These are phyloP conservation scores for Leucozona laternaria DNA, from an alignment of 2,888 invertebrate species.

Conservation along the genomic window DNA sequence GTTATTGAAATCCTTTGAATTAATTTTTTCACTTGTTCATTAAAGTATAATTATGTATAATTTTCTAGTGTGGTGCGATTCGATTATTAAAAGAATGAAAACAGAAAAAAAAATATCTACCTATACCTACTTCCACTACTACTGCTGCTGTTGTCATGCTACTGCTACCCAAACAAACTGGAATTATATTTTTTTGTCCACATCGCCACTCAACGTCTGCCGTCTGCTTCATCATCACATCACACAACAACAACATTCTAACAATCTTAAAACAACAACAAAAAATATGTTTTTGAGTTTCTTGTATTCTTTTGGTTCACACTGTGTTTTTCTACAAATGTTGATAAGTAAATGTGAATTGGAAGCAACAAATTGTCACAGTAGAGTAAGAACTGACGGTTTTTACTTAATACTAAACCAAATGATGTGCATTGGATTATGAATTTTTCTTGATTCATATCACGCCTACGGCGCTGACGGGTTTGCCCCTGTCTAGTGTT, in stretches of 20 bases:
- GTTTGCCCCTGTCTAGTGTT: conserved; percentile 44
- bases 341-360: background rate
- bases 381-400: conserved; percentile 40
- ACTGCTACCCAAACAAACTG: background rate
- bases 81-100: too few relatives aligned
- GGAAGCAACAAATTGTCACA: background rate
- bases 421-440: conserved; percentile 33
- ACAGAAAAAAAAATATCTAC: too few relatives aligned
- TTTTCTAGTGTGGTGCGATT: too few relatives aligned
- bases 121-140: too few relatives aligned
- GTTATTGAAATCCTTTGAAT: too few relatives aligned
- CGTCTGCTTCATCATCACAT: background rate
- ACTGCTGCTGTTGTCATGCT: background rate
- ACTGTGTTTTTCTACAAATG: background rate
- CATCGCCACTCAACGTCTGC: background rate
- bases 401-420: conserved; percentile 24
- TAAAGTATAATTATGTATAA: too few relatives aligned
- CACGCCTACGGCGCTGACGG: conserved; percentile 41
- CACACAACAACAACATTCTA: background rate
- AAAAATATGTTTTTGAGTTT: background rate
- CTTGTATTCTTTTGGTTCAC: background rate
- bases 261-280: conserved; percentile 14
- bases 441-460: conserved; percentile 41
- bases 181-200: background rate
- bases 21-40: too few relatives aligned